Base-by-base conservation (phyloP, 2,888 invertebrate genomes). In the Caenorhabditis plicata region DNA sequence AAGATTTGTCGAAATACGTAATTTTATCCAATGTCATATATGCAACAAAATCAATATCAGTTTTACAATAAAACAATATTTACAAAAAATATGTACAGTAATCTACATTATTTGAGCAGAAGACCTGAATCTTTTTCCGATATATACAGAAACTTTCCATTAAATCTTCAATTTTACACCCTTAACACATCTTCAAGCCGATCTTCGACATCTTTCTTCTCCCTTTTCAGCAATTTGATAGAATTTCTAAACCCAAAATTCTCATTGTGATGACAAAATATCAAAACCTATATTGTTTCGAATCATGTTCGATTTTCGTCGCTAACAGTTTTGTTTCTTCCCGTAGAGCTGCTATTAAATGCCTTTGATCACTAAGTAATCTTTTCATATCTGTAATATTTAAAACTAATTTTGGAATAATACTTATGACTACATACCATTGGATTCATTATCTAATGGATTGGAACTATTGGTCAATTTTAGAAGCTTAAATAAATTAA, bases 311-410 rank as follows among this genome's bases (percentile, higher is more conserved):
- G 25, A 70, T 11, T 32, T 63, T 49, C 25, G 57, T 56, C 1
- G 70, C 56, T 27, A 70, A 39, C 19, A 70, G 27, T 29, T 55
- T 55, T n/a, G 57, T 55, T 40, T 70, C 70, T 23, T 67, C 70
- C 3, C 64, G 35, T 11, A 70, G 39, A 13, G 64, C 64, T 7
- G 64, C 46, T 35, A 70, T 67, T 36, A 70, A 40, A 41, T 70
- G 64, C 31, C 64, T 56, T 44, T 70, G 70, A 48, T 70, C 70
- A 8, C 40, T 51, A 13, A 70, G 35, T 19, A 70, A 43, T 25
- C 58, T 64, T 17, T 50, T 48, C 41, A 64, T 63, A 45, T 67
- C 67, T 50, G 54, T 44, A 46, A 55, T 39, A 27, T 42, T 45
- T 29, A n/a, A 32, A 13, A n/a, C 11, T 19, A 35, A 27, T 23